Evolutionary conservation across 2,797 vertebrate species (phyloP).

Genomic region (Tangara arthus): DNA sequence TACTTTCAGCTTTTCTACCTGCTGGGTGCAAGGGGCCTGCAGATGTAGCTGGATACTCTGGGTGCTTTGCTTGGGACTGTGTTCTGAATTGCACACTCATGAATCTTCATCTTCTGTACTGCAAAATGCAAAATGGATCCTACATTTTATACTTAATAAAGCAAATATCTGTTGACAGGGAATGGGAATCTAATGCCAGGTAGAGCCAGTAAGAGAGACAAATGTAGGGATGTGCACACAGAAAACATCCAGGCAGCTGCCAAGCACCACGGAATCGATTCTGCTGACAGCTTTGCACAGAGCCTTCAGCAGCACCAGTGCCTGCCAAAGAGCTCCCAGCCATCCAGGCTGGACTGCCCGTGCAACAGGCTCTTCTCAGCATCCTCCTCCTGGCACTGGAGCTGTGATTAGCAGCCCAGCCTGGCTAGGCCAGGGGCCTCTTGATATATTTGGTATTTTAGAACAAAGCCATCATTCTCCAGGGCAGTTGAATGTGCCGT

Average conservation of each 20-base stretch:
- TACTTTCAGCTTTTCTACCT: background rate
- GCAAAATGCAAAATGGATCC: background rate
- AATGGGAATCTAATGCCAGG: background rate
- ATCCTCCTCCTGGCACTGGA: slow-evolving; percentile 55
- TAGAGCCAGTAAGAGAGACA: background rate
- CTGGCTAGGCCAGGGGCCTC: slow-evolving; percentile 45
- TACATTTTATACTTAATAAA: slow-evolving; percentile 12
- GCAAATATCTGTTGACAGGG: background rate
- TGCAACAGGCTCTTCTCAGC: slow-evolving; percentile 42
- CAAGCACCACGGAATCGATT: background rate
- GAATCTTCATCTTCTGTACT: background rate
- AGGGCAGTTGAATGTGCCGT: slow-evolving; percentile 65
- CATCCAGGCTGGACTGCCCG: background rate
- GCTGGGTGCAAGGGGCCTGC: background rate
- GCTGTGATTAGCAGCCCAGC: slow-evolving; percentile 43
- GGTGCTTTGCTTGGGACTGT: background rate
- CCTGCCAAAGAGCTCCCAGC: background rate
- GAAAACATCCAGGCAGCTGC: background rate
- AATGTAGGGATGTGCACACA: background rate
- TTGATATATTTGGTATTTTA: slow-evolving; percentile 70
- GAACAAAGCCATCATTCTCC: slow-evolving; percentile 86
- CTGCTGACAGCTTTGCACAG: background rate
- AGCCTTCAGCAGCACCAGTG: background rate
- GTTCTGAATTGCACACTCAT: background rate
- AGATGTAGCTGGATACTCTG: background rate